Base-by-base conservation (phyloP, 2,113 vertebrate species). In the Phoenicopterus ruber region DNA sequence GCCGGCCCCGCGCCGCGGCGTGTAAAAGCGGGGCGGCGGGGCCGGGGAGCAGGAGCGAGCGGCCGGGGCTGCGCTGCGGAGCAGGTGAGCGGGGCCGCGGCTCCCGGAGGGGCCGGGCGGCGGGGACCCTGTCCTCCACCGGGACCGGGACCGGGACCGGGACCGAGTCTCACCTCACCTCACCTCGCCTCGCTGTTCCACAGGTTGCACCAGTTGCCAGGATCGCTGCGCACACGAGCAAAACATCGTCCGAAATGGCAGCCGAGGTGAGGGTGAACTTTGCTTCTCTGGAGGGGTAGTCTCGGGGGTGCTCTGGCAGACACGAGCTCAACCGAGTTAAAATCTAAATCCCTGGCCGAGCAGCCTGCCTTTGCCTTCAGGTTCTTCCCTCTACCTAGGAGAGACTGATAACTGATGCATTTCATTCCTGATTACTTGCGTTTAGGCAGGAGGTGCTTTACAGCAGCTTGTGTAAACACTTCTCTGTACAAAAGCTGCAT, bases 211-310 rank as follows among this genome's bases (percentile, higher is more conserved):
- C 25, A 50, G 77, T 38, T 46, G 69, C 69, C 9, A 31, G 92
- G 50, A 66, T 80, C 55, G n/a, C 83, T 2, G 38, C 25, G 1
- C 55, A 40, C 6, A 31, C 72, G 12, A 72, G 73, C 36, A 73
- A 44, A 9, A 73, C 24, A 1, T 44, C 84, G 20, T 87, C 95
- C 47, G 96, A 44, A 65, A 98, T 98, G 98, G 98, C 98, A 79
- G 97, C 97, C 11, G 98, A 98, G 97, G 98, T 97, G 96, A 98
- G 98, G 21, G 49, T 13, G 85, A 25, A 31, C 66, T 94, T 46
- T 42, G 92, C 36, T 57, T 63, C 34, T 24, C 44, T 6, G 21
- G 14, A 2, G 26, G 57, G 62, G n/a, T 3, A 4, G 69, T 10
- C 73, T 19, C 38, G 25, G 62, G 62, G 62, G 29, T 5, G 84